Conservation (phyloP, 2,113 vertebrate genomes). For the Corythaixoides concolor region DNA sequence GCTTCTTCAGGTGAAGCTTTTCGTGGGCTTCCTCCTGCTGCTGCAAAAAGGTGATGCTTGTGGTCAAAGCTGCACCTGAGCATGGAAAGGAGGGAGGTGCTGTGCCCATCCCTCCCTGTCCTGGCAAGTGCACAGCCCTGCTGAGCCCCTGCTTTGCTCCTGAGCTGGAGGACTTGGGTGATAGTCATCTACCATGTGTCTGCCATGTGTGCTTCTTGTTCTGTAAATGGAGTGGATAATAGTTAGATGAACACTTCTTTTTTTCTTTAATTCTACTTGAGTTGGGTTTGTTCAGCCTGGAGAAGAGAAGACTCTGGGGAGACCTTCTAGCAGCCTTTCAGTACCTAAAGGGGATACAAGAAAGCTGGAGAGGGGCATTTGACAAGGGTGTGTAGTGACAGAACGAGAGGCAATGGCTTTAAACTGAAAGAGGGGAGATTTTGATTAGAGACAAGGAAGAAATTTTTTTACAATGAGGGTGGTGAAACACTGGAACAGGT, state of each 20-base stretch:
- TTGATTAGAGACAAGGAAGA: too few relatives aligned
- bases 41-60: not conserved
- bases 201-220: not conserved
- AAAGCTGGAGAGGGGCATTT: too few relatives aligned
- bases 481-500: too few relatives aligned
- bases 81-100: not conserved
- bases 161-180: not conserved
- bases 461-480: too few relatives aligned
- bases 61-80: not conserved
- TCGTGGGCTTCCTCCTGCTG: not conserved
- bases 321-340: too few relatives aligned
- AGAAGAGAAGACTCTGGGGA: too few relatives aligned
- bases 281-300: too few relatives aligned
- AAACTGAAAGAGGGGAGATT: too few relatives aligned
- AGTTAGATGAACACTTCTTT: fast-evolving
- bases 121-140: too few relatives aligned
- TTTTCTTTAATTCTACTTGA: not conserved
- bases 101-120: not conserved
- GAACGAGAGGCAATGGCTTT: too few relatives aligned
- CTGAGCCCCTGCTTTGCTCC: fast-evolving
- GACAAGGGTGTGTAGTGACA: too few relatives aligned
- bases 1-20: not conserved
- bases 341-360: too few relatives aligned
- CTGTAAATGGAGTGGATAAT: not conserved
- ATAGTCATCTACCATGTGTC: fast-evolving